These are phyloP conservation scores for Eupeodes latifasciatus DNA, from an alignment of 2,888 invertebrate genomes.

Conservation along the genomic window DNA sequence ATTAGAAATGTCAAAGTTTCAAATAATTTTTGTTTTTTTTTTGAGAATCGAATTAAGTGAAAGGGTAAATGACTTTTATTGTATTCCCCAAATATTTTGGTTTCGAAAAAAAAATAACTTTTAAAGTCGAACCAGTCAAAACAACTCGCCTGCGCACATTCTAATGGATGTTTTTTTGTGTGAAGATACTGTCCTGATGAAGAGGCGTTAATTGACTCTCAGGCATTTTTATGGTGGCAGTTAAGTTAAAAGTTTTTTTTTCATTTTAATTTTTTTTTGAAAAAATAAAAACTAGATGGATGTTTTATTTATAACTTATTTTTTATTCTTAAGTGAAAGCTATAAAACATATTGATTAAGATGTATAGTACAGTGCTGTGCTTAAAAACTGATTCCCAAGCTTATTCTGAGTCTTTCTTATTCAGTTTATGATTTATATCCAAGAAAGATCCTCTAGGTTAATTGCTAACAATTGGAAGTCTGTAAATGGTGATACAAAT, in stretches of 20 bases:
- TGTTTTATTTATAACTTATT: not conserved
- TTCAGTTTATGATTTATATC: no score
- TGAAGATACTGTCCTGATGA: not conserved
- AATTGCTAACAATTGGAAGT: no score
- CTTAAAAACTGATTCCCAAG: not conserved
- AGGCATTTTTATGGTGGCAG: not conserved
- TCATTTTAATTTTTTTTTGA: no score
- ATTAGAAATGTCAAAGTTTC: slow-evolving; percentile 1
- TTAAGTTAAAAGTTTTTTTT: not conserved
- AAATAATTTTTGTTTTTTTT: not conserved
- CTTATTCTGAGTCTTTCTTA: no score
- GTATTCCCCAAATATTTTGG: not conserved
- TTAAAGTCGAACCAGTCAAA: slow-evolving; percentile 5
- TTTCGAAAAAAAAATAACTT: not conserved
- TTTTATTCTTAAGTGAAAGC: not conserved
- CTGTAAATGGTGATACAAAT: no score
- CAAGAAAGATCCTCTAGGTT: no score
- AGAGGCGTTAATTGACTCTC: slow-evolving; percentile 14
- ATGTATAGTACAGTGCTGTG: not conserved
- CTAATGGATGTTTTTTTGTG: not conserved
- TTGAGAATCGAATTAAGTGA: not conserved
- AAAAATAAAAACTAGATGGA: not conserved
- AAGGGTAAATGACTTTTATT: slow-evolving; percentile 2
- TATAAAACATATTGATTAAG: not conserved
- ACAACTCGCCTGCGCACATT: slow-evolving; percentile 12